Evolutionary conservation across 2,888 invertebrate genomes (phyloP).

Genomic region (Agrochola lychnidis): DNA sequence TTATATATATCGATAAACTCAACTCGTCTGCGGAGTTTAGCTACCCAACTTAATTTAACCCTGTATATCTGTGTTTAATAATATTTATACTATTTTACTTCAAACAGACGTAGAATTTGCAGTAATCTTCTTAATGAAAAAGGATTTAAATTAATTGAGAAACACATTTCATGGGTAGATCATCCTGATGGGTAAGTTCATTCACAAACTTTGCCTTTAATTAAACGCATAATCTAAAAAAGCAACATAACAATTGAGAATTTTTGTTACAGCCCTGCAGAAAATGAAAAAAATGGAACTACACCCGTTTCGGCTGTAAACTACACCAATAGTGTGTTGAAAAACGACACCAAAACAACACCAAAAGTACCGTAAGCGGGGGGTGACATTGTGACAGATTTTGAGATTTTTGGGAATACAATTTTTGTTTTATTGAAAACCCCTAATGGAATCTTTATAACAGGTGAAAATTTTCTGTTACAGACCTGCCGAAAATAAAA

Average conservation of each 20-base stretch:
- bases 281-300: slow-evolving; percentile 54
- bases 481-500: too few species aligned
- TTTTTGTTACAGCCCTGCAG: slow-evolving; percentile 67
- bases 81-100: slow-evolving; percentile 9
- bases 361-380: too few species aligned
- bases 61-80: not conserved
- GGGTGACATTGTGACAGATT: too few species aligned
- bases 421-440: too few species aligned
- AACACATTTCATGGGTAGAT: slow-evolving; percentile 71
- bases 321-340: not conserved
- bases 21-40: not conserved
- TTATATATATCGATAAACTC: not conserved
- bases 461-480: too few species aligned
- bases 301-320: not conserved
- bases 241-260: not conserved
- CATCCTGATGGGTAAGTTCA: slow-evolving; percentile 71
- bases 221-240: not conserved
- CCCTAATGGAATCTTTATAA: too few species aligned
- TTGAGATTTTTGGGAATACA: too few species aligned
- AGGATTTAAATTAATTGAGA: slow-evolving; percentile 67
- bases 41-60: not conserved
- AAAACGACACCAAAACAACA: too few species aligned
- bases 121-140: slow-evolving; percentile 41
- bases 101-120: slow-evolving; percentile 27
- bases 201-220: slow-evolving; percentile 4